Evolutionary conservation across 2,113 vertebrate species (phyloP), one percentile per base, ranked within the genome.

Genomic region (Tretioscincus oriximinensis): DNA sequence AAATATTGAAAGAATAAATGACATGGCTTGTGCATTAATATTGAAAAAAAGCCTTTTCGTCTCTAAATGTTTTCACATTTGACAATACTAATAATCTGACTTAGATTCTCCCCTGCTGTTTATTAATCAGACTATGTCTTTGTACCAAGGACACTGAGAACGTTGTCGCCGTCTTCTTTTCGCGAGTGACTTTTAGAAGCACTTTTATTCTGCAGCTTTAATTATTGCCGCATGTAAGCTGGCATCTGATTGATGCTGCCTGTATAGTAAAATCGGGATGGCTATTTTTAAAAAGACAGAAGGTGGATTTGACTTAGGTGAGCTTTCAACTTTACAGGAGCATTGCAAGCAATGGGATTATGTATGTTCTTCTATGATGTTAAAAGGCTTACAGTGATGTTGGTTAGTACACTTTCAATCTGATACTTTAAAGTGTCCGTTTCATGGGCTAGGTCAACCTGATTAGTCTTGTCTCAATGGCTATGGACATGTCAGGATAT

Each of bases 31-130:
- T 61, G 68, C 86, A 90, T 86, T 3, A 63, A 8, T 61, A 68
- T 26, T 82, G 76, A 12, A 1, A 1, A 22, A 26, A 74, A 49
- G 77, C 12, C 3, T 87, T 83, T 20, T 58, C 22, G 58, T 81
- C 84, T 49, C 4, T 86, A 20, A 0, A 63, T 73, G 31, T 41
- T 64, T 70, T 73, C 70, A 78, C 65, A 24, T 80, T 74, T 51
- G 51, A 64, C 29, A 81, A 73, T 24, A 22, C 10, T 66, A 70
- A 78, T 83, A 77, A 81, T 83, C 64, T 84, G 0, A 18, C 88
- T 83, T 78, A 75, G 22, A 3, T 29, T 11, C 20, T 26, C 45
- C 64, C 31, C 65, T 69, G 20, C 29, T 54, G 45, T 75, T 87
- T 3, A 21, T 54, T 73, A 77, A 69, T 75, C 31, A 70, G 9